These are phyloP conservation scores for Luidia sarsii DNA, from an alignment of 53 echinoderm and acorn worm species.

Conservation along the genomic window DNA sequence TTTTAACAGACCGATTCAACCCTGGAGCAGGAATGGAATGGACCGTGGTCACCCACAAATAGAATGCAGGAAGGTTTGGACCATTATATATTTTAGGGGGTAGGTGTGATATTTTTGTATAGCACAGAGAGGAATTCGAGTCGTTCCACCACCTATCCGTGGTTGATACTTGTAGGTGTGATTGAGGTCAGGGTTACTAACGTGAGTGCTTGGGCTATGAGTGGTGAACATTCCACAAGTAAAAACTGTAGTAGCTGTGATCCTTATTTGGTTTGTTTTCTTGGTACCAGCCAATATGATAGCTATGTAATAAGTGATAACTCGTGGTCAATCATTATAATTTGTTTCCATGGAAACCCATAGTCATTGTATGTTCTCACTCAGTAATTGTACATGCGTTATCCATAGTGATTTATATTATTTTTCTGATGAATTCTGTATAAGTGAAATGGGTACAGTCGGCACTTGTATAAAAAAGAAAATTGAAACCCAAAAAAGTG, in stretches of 20 bases:
- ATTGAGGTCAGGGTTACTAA: slow-evolving; percentile 14
- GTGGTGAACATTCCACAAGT: slow-evolving; percentile 46
- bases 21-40: slow-evolving; percentile 8
- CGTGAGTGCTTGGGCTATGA: neutral
- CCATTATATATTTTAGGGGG: slow-evolving; percentile 49
- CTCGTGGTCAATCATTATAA: too few relatives aligned
- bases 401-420: too few relatives aligned
- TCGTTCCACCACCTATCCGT: slow-evolving; percentile 13
- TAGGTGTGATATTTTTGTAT: slow-evolving; percentile 46
- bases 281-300: neutral
- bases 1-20: slow-evolving; percentile 4
- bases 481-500: too few relatives aligned
- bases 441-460: too few relatives aligned
- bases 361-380: too few relatives aligned
- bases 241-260: neutral
- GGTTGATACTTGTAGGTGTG: neutral
- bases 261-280: neutral
- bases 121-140: neutral
- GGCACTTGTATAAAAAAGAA: too few relatives aligned
- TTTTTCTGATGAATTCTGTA: too few relatives aligned
- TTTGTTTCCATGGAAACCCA: too few relatives aligned
- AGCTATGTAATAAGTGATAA: neutral
- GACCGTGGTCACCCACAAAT: neutral
- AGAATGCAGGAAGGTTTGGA: neutral
- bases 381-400: too few relatives aligned